Conservation (phyloP, 2,113 vertebrate species). For the Gallinago media region DNA sequence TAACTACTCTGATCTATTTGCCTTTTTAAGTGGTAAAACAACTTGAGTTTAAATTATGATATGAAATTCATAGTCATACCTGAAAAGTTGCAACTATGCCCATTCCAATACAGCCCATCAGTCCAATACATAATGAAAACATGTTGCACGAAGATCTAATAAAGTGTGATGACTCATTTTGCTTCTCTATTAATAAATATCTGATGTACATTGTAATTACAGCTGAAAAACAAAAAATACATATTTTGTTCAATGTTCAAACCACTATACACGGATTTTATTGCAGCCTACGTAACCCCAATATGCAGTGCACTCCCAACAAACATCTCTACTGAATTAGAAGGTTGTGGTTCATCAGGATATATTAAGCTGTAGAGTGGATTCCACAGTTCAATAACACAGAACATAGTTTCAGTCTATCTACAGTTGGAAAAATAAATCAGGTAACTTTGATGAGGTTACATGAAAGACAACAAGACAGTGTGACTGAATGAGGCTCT, state of each 20-base stretch:
- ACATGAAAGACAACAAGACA: not conserved
- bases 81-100: conserved; percentile 93
- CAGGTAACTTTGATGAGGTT: not conserved
- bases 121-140: conserved; percentile 76
- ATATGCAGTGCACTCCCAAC: not conserved
- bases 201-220: conserved; percentile 86
- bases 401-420: not conserved
- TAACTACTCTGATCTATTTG: not conserved
- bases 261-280: not conserved
- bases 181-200: conserved; percentile 88
- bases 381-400: not conserved
- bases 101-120: conserved; percentile 89
- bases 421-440: not conserved
- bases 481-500: not conserved
- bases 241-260: not conserved
- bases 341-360: not conserved
- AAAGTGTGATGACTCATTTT: conserved; percentile 67
- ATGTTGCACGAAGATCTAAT: conserved; percentile 76
- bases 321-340: not conserved
- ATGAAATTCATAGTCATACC: conserved; percentile 68
- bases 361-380: not conserved
- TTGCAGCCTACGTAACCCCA: not conserved
- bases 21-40: not conserved
- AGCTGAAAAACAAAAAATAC: conserved; percentile 72
- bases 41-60: not conserved